Base-by-base conservation (phyloP, 2,888 invertebrate species). In the Apamea crenata region DNA sequence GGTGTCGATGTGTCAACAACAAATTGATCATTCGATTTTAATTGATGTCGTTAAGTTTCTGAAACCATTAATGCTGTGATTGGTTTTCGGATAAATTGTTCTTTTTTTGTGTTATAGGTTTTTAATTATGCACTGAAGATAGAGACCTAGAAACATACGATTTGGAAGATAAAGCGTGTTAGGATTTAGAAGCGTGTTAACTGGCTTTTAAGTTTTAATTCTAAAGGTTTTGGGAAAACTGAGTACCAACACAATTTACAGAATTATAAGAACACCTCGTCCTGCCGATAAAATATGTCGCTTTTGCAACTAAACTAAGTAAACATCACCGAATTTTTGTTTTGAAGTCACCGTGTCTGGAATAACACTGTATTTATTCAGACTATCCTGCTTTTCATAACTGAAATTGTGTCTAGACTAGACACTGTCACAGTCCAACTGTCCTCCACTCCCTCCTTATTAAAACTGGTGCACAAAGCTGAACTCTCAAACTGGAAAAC, bases 1-100 rank as follows among this genome's bases (percentile, higher is more conserved):
- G 74, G 69, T 68, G 63, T 66, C 12, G 40, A 44, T 74, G 61
- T 84, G 84, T 59, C 74, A 81, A 59, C 59, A 86, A 77, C 79
- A 78, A 88, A 83, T 78, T 81, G 82, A 83, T 87, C 72, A 81
- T 70, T 78, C 53, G 69, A 66, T 69, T 87, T 81, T 80, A 88
- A 87, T 86, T 78, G 59, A 77, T 70, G 75, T 81, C 82, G 69
- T 78, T 76, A 70, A 66, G 70, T 69, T 78, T 74, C 12, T 56
- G 61, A 36, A 40, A 3, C 3, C 50, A 72, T 72, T 79, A 63
- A 70, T 69, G 2, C 1, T 67, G 53, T 29, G 69, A 81, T 81
- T 78, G 67, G 18, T 70, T 73, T 78, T 63, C 21, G 21, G 25
- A 63, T 77, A 21, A 68, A 59, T 32, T 8, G 4, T 14, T 21